These are phyloP conservation scores for Sternarchorhynchus goeldii DNA, from an alignment of 2,797 vertebrate species.

Conservation along the genomic window DNA sequence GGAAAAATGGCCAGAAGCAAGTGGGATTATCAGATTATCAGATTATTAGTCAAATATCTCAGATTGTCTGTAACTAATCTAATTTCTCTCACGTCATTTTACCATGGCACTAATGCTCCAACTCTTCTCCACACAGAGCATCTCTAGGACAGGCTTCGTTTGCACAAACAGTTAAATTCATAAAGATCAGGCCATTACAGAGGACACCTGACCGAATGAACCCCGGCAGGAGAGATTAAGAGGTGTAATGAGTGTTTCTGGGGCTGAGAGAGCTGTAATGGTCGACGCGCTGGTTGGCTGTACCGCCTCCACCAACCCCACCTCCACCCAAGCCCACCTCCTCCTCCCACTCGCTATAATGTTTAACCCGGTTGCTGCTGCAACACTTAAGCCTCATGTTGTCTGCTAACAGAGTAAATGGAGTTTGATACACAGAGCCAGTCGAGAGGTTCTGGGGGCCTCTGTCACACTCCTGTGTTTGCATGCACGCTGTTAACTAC, in stretches of 20 bases:
- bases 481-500: slow-evolving; percentile 43
- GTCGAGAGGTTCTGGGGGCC: slow-evolving; percentile 40
- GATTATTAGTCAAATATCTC: neutral
- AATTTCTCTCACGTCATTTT: no score
- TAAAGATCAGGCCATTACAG: slow-evolving; percentile 33
- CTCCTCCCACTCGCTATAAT: slow-evolving; percentile 52
- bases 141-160: slow-evolving; percentile 2
- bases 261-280: slow-evolving; percentile 41
- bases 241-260: slow-evolving; percentile 42
- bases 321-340: slow-evolving; percentile 12
- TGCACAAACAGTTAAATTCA: slow-evolving; percentile 48
- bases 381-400: slow-evolving; percentile 46
- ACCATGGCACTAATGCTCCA: no score
- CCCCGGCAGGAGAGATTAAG: slow-evolving; percentile 49
- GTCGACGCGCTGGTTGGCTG: slow-evolving; percentile 23
- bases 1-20: neutral
- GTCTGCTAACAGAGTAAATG: slow-evolving; percentile 49
- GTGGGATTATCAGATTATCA: neutral
- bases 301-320: no score
- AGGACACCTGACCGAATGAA: slow-evolving; percentile 42
- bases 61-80: neutral
- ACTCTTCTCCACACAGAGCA: neutral
- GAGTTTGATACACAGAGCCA: slow-evolving; percentile 55
- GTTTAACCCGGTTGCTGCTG: slow-evolving; percentile 53
- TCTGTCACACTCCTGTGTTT: slow-evolving; percentile 11